Evolutionary conservation across 2,113 vertebrate genomes (phyloP).

Genomic region (Entelurus aequoreus): DNA sequence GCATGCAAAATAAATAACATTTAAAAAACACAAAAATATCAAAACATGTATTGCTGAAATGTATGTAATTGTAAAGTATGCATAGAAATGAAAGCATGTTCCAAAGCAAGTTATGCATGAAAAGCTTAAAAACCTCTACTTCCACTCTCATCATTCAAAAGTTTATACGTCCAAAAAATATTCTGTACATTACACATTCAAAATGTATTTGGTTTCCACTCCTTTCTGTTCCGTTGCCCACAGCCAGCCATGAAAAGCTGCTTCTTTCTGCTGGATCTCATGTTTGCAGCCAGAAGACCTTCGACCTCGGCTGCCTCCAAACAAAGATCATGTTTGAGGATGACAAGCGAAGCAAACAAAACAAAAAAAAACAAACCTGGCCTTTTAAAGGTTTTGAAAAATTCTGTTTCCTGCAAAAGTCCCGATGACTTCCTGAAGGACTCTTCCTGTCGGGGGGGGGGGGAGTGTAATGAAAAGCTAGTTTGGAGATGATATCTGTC

Average conservation of each 20-base stretch:
- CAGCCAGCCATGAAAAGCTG: conserved; percentile 45
- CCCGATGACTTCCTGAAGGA: not conserved
- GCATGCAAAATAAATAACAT: too few species aligned
- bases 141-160: too few species aligned
- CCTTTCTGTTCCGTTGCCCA: conserved; percentile 38
- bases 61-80: too few species aligned
- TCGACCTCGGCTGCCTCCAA: too few species aligned
- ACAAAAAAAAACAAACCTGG: not conserved
- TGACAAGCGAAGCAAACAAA: too few species aligned
- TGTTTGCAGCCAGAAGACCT: not conserved
- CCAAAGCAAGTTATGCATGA: too few species aligned
- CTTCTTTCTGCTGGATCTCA: conserved; percentile 46
- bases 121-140: too few species aligned
- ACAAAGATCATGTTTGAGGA: too few species aligned
- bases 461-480: conserved; percentile 44
- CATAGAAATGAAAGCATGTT: too few species aligned
- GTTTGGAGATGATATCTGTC: conserved; percentile 65
- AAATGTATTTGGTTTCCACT: conserved; percentile 49
- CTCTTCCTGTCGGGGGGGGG: conserved; percentile 31
- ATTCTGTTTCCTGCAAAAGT: not conserved
- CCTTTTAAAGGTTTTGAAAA: conserved; percentile 4
- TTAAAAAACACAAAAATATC: too few species aligned
- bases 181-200: conserved; percentile 33
- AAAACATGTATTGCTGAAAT: too few species aligned
- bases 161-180: conserved; percentile 16